Evolutionary conservation across 2,888 invertebrate genomes (phyloP), one percentile per base, ranked within the genome.

Genomic region (Cecidostiba fungosa): DNA sequence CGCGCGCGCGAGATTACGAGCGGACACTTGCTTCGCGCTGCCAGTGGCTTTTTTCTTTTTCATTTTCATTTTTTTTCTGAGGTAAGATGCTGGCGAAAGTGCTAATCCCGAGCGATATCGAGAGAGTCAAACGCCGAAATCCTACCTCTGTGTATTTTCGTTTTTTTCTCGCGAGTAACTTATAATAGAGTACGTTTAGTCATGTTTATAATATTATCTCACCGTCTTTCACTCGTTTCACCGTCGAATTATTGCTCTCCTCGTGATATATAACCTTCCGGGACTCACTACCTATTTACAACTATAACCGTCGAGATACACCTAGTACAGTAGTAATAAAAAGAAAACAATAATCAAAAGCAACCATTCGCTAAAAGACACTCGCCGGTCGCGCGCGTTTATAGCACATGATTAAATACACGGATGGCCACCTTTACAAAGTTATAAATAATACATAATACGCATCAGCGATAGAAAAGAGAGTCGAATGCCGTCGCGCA

Each of bases 391-490:
- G 62, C 81, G 29, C 43, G 23, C 29, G 3, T 32, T 14, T 74
- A 54, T 32, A 54, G 70, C 70, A 72, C 54, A 39, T 39, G 72
- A 80, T 80, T 36, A 39, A 80, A 80, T 80, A 72, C 79, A 43
- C 81, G 81, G 43, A 76, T 82, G 82, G 66, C 74, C 66, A 82
- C 50, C 19, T 47, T 74, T 32, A 59, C 74, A 32, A 36, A 50
- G 16, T 59, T 76, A 81, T 81, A 81, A 81, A 81, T 81, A 81
- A 23, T 39, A 62, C 59, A 4, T 1, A 59, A 23, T 66, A 66
- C 14, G 66, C 8, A 43, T 43, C n/a, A 66, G 66, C 66, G 29
- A 66, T 66, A 66, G 12, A 66, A 66, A 66, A 66, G n/a, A 66
- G 66, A 26, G 66, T 29, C 54, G 54, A 26, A 23, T 29, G 66